These are phyloP conservation scores for Gallinago solitaria DNA, from an alignment of 2,797 vertebrate genomes.

Conservation along the genomic window DNA sequence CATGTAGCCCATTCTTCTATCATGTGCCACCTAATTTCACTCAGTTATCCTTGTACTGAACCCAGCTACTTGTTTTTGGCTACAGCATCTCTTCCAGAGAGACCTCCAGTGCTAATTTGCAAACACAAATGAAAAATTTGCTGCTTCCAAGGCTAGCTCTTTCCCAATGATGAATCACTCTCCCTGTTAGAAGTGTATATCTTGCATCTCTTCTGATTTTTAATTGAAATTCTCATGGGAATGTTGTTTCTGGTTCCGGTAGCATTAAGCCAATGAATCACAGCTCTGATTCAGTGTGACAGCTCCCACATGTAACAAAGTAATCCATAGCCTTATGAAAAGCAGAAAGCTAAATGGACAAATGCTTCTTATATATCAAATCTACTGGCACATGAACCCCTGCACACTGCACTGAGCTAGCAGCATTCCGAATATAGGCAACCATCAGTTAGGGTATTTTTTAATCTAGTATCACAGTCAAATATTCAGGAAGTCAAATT, in stretches of 20 bases:
- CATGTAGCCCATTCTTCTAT: neutral
- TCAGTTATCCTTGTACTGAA: neutral
- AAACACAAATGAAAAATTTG: neutral
- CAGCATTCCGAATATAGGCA: neutral
- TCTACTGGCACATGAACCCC: neutral
- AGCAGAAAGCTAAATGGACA: neutral
- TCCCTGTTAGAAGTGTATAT: neutral
- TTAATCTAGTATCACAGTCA: neutral
- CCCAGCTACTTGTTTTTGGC: neutral
- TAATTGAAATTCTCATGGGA: neutral
- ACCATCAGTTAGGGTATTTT: neutral
- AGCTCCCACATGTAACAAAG: neutral
- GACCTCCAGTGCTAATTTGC: neutral
- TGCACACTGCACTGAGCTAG: neutral
- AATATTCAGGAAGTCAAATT: neutral
- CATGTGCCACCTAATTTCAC: neutral
- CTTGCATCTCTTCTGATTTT: neutral
- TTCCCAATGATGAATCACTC: neutral
- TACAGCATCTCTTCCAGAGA: neutral
- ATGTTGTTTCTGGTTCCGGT: neutral
- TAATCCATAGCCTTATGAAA: neutral
- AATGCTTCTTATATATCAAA: neutral
- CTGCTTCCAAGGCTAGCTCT: neutral
- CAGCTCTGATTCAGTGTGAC: neutral
- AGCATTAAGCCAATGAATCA: constrained; percentile 11